phyloP scores from a whole-genome alignment of 2,888 invertebrate species.

The Malachius bipustulatus region DNA sequence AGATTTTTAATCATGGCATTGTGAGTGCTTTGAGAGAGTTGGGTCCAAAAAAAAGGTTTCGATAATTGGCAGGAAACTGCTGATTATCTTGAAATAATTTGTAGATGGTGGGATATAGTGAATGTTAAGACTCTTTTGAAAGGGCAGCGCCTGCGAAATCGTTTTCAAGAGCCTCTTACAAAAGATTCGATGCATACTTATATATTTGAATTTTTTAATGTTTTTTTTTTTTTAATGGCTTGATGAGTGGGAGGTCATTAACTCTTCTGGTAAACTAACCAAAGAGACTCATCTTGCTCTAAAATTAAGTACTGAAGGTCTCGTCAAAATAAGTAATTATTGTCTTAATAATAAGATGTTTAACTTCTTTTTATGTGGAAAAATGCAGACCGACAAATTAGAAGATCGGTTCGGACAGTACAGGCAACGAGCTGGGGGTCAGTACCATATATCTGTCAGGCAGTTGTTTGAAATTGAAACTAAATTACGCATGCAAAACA shows the following conservation, averaged over 20 bases:
- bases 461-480: conserved; percentile 8
- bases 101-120: conserved; percentile 8
- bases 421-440: conserved; percentile 5
- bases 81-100: no score
- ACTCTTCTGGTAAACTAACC: conserved; percentile 6
- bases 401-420: conserved; percentile 7
- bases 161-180: conserved; percentile 8
- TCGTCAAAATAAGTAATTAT: conserved; percentile 4
- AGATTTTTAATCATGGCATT: conserved; percentile 7
- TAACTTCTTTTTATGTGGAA: conserved; percentile 5
- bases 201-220: conserved; percentile 8
- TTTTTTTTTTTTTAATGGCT: conserved; percentile 4
- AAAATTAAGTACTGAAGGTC: conserved; percentile 2
- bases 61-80: neutral
- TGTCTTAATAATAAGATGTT: conserved; percentile 8
- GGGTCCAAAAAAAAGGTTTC: neutral
- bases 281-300: conserved; percentile 7
- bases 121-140: conserved; percentile 9
- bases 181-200: no score
- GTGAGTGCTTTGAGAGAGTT: conserved; percentile 5
- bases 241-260: no score
- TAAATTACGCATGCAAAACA: conserved; percentile 6
- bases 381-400: conserved; percentile 2
- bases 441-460: conserved; percentile 6
- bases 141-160: conserved; percentile 5